Percentiles rank a stretch among this genome's conserved stretches.
Conservation (phyloP, 2,888 invertebrate genomes). For the Oligia latruncula region DNA sequence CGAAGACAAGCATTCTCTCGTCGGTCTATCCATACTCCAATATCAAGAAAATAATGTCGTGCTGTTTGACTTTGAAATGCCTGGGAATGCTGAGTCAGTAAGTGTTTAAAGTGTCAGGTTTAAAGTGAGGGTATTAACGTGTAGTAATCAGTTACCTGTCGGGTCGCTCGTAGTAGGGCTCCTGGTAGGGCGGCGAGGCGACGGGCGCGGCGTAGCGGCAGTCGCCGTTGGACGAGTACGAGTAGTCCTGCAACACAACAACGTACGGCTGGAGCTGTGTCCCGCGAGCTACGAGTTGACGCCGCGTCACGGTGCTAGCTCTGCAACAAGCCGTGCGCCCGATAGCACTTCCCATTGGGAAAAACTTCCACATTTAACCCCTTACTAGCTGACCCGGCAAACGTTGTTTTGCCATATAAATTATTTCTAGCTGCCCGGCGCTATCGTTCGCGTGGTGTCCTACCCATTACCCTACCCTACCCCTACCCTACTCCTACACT, state of each 20-base stretch:
- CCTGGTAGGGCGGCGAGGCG: constrained; percentile 74
- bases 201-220: constrained; percentile 71
- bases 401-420: no score
- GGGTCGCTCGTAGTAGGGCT: constrained; percentile 74
- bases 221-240: constrained; percentile 81
- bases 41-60: not conserved
- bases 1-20: not conserved
- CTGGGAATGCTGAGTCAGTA: not conserved
- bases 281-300: no score
- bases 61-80: not conserved
- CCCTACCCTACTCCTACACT: no score
- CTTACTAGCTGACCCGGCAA: no score
- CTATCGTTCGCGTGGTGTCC: no score
- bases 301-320: no score
- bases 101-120: no score
- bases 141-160: constrained; percentile 70
- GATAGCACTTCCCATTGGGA: no score
- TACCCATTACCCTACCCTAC: no score
- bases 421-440: no score
- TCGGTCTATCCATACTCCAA: not conserved
- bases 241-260: constrained; percentile 76
- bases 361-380: not conserved
- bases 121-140: not conserved
- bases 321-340: no score
- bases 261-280: not conserved